phyloP scores from a whole-genome alignment of 2,797 vertebrate genomes.

The Loriculus beryllinus region DNA sequence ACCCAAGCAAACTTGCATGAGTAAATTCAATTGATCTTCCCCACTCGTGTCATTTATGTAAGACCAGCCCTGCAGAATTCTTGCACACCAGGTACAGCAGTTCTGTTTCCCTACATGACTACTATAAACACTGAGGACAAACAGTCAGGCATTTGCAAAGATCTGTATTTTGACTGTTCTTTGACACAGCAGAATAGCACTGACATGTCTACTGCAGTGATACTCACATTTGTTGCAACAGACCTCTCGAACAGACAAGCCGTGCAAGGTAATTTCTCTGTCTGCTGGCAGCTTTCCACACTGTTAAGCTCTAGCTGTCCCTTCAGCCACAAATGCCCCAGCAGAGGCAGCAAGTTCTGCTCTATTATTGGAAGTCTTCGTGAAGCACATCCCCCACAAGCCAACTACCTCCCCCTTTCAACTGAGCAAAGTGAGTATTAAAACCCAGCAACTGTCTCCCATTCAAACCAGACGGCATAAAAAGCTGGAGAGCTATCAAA shows the following conservation, averaged over 20 bases:
- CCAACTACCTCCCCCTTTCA: neutral
- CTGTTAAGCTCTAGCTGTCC: neutral
- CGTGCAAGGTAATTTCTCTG: slow-evolving; percentile 5
- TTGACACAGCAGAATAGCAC: neutral
- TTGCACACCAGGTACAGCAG: neutral
- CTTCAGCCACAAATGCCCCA: slow-evolving; percentile 32
- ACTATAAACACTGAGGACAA: neutral
- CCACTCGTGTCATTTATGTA: neutral
- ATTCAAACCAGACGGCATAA: slow-evolving; percentile 49
- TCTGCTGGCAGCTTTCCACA: slow-evolving; percentile 43
- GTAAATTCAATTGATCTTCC: neutral
- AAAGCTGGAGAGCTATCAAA: slow-evolving; percentile 52
- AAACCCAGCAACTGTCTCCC: slow-evolving; percentile 49
- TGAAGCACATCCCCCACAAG: slow-evolving; percentile 19
- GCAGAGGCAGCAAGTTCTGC: neutral
- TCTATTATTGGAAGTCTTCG: slow-evolving; percentile 28
- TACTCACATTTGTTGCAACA: slow-evolving; percentile 6
- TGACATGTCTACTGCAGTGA: neutral
- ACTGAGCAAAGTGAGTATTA: neutral
- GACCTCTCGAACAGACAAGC: slow-evolving; percentile 3
- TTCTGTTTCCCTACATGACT: neutral
- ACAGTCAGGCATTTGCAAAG: neutral
- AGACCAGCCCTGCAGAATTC: neutral
- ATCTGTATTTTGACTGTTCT: neutral
- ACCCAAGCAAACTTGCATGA: neutral